phyloP scores from a whole-genome alignment of 1,140 invertebrate species.

The Zaprionus inermis region DNA sequence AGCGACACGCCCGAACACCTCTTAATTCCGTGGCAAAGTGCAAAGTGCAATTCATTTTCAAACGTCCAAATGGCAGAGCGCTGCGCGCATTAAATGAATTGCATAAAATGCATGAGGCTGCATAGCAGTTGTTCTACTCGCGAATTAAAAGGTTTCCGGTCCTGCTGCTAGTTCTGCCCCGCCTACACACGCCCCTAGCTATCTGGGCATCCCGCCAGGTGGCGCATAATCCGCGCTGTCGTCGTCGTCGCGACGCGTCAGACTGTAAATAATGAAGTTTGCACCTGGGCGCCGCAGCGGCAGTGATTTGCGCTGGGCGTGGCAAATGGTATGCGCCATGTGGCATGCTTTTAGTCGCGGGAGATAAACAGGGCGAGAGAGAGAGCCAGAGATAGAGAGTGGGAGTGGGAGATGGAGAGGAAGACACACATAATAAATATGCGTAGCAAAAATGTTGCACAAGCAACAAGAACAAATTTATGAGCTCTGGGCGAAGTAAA shows the following conservation, averaged over 20 bases:
- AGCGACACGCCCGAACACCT: constrained; percentile 8
- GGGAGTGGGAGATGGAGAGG: background rate
- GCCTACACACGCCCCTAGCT: background rate
- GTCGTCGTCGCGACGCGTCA: constrained; percentile 72
- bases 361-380: constrained; percentile 15
- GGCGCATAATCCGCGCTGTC: constrained; percentile 45
- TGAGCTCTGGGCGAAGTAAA: constrained; percentile 40
- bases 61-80: constrained; percentile 28
- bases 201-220: background rate
- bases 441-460: constrained; percentile 50
- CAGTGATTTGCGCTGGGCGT: constrained; percentile 44
- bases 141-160: constrained; percentile 58
- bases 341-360: constrained; percentile 54
- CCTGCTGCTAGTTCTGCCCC: background rate
- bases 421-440: constrained; percentile 46
- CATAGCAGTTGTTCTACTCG: constrained; percentile 10
- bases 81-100: constrained; percentile 70
- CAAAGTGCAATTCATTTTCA: constrained; percentile 64
- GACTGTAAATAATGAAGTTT: constrained; percentile 82
- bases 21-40: constrained; percentile 2
- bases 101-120: constrained; percentile 64
- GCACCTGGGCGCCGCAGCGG: constrained; percentile 50
- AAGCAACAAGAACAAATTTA: constrained; percentile 59
- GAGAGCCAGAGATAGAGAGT: background rate
- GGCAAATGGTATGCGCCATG: constrained; percentile 31